These are phyloP conservation scores for Lasioglossum morio DNA, from an alignment of 2,888 invertebrate species.

Conservation along the genomic window DNA sequence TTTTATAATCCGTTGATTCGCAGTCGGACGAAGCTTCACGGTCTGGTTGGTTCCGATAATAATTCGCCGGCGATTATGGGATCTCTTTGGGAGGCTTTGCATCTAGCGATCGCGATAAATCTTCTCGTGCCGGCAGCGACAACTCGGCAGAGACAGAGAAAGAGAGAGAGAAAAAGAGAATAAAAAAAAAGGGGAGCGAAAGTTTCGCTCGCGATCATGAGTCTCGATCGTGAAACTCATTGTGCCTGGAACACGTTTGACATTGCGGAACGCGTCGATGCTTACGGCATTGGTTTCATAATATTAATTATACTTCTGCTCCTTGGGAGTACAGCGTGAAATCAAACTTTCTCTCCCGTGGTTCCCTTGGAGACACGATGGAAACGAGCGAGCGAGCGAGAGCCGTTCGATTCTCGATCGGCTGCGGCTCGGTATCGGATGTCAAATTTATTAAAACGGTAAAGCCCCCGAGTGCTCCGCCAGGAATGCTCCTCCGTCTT, in stretches of 20 bases:
- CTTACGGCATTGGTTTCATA: conserved; percentile 69
- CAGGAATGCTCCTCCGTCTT: not conserved
- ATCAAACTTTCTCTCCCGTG: conserved; percentile 67
- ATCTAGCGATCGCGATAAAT: not conserved
- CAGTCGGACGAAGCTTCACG: not conserved
- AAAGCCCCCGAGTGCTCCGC: not conserved
- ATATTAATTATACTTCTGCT: conserved; percentile 68
- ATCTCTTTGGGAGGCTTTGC: not conserved
- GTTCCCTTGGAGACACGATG: conserved; percentile 63
- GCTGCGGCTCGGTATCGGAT: conserved; percentile 10
- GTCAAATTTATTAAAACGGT: conserved; percentile 33
- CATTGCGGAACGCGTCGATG: conserved; percentile 68
- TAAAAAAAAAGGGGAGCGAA: conserved; percentile 29
- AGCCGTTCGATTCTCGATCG: conserved; percentile 24
- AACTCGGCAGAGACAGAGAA: not conserved
- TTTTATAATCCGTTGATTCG: not conserved
- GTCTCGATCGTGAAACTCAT: conserved; percentile 54
- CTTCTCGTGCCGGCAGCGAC: not conserved
- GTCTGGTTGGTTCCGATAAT: not conserved
- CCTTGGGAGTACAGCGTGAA: conserved; percentile 63
- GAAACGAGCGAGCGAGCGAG: conserved; percentile 25
- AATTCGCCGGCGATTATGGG: not conserved
- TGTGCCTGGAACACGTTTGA: conserved; percentile 62
- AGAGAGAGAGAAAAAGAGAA: not conserved
- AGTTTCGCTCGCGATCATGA: conserved; percentile 50